Percentiles rank a stretch among this genome's conserved stretches.
These are phyloP conservation scores for Hiodon alosoides DNA, from an alignment of 2,113 vertebrate genomes.

Conservation along the genomic window DNA sequence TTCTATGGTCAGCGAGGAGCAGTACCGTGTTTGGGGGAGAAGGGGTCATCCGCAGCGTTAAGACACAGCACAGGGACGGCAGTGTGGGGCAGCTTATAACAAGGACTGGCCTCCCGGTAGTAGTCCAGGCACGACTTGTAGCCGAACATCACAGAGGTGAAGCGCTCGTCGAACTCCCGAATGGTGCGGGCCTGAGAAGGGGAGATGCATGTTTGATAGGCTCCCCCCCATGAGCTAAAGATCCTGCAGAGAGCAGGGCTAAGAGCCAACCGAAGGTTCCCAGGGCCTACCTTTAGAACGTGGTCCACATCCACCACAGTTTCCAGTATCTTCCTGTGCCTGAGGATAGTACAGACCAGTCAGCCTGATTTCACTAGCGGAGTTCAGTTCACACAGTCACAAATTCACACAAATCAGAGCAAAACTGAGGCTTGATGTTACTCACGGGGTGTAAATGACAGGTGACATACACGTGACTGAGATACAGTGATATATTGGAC, in stretches of 20 bases:
- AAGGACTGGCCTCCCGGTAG: conserved; percentile 66
- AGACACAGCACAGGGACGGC: conserved; percentile 70
- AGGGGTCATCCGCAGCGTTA: conserved; percentile 74
- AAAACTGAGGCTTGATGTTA: no score
- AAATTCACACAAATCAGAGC: not conserved
- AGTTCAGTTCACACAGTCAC: not conserved
- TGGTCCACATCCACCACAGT: conserved; percentile 66
- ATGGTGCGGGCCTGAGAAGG: conserved; percentile 60
- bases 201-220: not conserved
- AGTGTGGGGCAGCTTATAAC: conserved; percentile 57
- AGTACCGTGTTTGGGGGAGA: conserved; percentile 65
- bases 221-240: not conserved
- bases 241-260: not conserved
- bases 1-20: not conserved
- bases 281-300: conserved; percentile 62
- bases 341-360: conserved; percentile 28
- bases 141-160: conserved; percentile 65
- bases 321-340: conserved; percentile 65
- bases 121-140: conserved; percentile 66
- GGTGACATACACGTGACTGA: not conserved
- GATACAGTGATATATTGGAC: not conserved
- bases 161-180: conserved; percentile 73
- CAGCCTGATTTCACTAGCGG: not conserved
- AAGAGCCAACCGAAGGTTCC: not conserved
- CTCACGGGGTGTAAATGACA: no score